These are phyloP conservation scores for Drosophila pachea DNA, from an alignment of 1,140 invertebrate genomes.

Conservation along the genomic window DNA sequence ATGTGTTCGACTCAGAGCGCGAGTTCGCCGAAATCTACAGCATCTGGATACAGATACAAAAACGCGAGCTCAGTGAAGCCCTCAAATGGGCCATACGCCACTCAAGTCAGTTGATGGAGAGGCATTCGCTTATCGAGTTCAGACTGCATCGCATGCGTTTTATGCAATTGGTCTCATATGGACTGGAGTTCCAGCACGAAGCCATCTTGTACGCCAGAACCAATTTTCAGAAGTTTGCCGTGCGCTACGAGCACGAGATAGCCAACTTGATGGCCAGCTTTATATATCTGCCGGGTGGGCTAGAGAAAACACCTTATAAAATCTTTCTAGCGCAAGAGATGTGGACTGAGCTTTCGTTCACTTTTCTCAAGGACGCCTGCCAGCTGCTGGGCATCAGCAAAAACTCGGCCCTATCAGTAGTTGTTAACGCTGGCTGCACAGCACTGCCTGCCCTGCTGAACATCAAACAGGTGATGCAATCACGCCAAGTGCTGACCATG, in stretches of 20 bases:
- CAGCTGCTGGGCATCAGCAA: slow-evolving; percentile 92
- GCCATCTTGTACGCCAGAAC: slow-evolving; percentile 93
- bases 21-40: slow-evolving; percentile 92
- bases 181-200: slow-evolving; percentile 66
- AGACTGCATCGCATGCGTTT: slow-evolving; percentile 86
- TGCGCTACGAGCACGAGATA: slow-evolving; percentile 90
- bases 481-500: slow-evolving; percentile 94
- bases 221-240: slow-evolving; percentile 91
- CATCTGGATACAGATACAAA: slow-evolving; percentile 90
- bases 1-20: slow-evolving; percentile 82
- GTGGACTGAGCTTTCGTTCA: slow-evolving; percentile 92
- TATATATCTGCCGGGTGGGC: slow-evolving; percentile 88
- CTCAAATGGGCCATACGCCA: slow-evolving; percentile 87
- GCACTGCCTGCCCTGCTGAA: slow-evolving; percentile 96
- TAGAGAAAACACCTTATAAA: slow-evolving; percentile 90
- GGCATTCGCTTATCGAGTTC: slow-evolving; percentile 91
- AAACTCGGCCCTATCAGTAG: slow-evolving; percentile 84
- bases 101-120: slow-evolving; percentile 82
- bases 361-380: slow-evolving; percentile 96
- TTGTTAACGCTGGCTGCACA: slow-evolving; percentile 93
- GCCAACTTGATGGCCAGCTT: slow-evolving; percentile 94
- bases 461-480: slow-evolving; percentile 97
- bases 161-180: slow-evolving; percentile 78
- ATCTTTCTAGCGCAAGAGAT: slow-evolving; percentile 87
- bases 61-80: slow-evolving; percentile 88